phyloP scores from a whole-genome alignment of 1,140 invertebrate genomes.

The Paralvinella palmiformis region DNA sequence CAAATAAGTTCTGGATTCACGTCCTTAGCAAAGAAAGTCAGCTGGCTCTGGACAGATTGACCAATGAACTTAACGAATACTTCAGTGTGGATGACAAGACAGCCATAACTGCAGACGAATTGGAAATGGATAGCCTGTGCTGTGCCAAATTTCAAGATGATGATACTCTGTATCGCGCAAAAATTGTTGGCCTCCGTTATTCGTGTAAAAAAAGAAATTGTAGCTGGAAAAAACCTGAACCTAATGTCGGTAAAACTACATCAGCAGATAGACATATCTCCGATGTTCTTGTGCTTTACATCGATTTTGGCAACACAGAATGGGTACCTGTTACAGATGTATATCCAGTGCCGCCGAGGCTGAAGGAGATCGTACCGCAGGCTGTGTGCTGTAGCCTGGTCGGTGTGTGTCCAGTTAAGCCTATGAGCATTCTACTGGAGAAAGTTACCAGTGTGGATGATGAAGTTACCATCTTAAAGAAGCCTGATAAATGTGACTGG shows the following conservation, averaged over 20 bases:
- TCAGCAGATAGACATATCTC: constrained; percentile 1
- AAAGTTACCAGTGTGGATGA: no score
- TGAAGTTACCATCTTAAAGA: no score
- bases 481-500: no score
- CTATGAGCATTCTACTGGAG: no score
- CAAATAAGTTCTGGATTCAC: constrained; percentile 3
- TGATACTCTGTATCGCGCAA: not conserved
- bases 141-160: constrained; percentile 4
- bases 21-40: not conserved
- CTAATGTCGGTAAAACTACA: not conserved
- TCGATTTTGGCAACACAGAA: constrained; percentile 10
- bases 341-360: not conserved
- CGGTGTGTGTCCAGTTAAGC: no score
- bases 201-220: not conserved
- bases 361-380: not conserved
- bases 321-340: constrained; percentile 1
- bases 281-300: constrained; percentile 3
- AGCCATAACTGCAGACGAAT: not conserved
- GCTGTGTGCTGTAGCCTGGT: constrained; percentile 3
- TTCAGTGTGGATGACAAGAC: no score
- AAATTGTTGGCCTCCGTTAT: not conserved
- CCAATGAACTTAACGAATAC: constrained; percentile 1
- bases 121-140: not conserved
- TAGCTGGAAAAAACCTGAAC: not conserved
- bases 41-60: not conserved